A percentile compares a stretch with the other conserved stretches of the same genome.
These are phyloP conservation scores for Lasioglossum vierecki DNA, from an alignment of 2,888 invertebrate species.

Conservation along the genomic window DNA sequence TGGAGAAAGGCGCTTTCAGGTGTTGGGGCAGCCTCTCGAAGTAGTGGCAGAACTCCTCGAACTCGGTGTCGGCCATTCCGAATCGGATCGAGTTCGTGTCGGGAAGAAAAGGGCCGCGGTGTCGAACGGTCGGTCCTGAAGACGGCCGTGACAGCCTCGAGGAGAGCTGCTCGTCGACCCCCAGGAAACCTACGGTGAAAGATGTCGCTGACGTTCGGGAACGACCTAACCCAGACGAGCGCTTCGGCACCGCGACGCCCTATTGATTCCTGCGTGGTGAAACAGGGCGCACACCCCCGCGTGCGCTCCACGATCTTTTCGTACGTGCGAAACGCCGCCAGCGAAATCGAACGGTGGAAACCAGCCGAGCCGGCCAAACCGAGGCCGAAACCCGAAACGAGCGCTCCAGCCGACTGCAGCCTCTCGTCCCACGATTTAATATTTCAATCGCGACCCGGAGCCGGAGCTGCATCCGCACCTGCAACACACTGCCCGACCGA, in stretches of 20 bases:
- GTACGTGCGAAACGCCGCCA: constrained; percentile 44
- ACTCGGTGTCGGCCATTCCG: constrained; percentile 95
- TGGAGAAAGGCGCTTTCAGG: constrained; percentile 91
- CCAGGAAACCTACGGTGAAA: constrained; percentile 52
- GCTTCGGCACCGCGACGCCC: constrained; percentile 68
- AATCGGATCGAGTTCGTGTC: background rate
- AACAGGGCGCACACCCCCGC: constrained; percentile 71
- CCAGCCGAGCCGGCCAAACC: constrained; percentile 11
- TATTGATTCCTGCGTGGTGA: constrained; percentile 79
- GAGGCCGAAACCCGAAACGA: constrained; percentile 8
- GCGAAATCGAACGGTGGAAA: constrained; percentile 37
- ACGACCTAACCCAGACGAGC: constrained; percentile 34
- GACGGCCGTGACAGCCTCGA: constrained; percentile 66
- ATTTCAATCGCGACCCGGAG: constrained; percentile 32
- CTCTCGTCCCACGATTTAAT: constrained; percentile 32
- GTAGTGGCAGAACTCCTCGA: constrained; percentile 95
- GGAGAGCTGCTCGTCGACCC: constrained; percentile 66
- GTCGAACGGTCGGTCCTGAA: constrained; percentile 47
- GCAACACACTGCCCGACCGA: background rate
- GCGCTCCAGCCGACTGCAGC: background rate
- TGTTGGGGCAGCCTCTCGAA: constrained; percentile 93
- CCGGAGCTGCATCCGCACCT: background rate
- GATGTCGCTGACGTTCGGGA: constrained; percentile 64
- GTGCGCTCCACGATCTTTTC: constrained; percentile 42
- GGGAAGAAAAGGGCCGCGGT: constrained; percentile 39